A percentile compares a stretch with the other conserved stretches of the same genome.
Evolutionary conservation across 1,140 invertebrate genomes (phyloP).

Genomic region (Ericerus pela): DNA sequence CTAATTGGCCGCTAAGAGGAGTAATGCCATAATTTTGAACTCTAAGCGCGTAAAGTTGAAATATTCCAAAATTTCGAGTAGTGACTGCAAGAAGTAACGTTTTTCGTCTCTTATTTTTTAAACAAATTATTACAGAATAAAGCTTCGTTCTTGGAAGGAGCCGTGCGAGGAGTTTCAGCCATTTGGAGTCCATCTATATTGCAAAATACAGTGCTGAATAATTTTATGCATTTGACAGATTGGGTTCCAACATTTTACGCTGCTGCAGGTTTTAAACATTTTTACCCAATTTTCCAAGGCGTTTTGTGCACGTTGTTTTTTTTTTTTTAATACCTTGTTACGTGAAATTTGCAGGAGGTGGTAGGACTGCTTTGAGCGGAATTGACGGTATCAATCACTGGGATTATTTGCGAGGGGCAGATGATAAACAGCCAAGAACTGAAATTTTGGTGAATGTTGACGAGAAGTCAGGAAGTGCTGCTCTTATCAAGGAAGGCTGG

Average conservation of each 20-base stretch:
- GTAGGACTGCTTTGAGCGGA: constrained; percentile 24
- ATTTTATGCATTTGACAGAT: constrained; percentile 52
- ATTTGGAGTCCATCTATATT: constrained; percentile 38
- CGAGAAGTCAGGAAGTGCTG: constrained; percentile 32
- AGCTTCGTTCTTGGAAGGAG: constrained; percentile 44
- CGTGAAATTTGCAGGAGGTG: constrained; percentile 20
- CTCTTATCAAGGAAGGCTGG: constrained; percentile 18
- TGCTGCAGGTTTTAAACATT: constrained; percentile 31
- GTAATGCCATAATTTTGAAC: constrained; percentile 27
- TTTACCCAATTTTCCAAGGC: background rate
- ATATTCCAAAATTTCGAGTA: background rate
- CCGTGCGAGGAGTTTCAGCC: constrained; percentile 43
- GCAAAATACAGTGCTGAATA: constrained; percentile 34
- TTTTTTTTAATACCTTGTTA: background rate
- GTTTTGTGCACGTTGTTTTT: background rate
- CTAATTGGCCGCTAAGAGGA: constrained; percentile 49
- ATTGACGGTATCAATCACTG: constrained; percentile 60
- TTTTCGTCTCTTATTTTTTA: background rate
- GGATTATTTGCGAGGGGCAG: constrained; percentile 37
- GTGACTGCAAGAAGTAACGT: background rate
- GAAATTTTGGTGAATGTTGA: constrained; percentile 61
- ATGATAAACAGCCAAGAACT: constrained; percentile 34
- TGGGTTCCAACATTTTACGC: constrained; percentile 52
- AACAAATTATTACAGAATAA: constrained; percentile 28
- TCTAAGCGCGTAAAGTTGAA: background rate